These are phyloP conservation scores for Pachycephus smyrnensis DNA, from an alignment of 2,888 invertebrate species.

Conservation along the genomic window DNA sequence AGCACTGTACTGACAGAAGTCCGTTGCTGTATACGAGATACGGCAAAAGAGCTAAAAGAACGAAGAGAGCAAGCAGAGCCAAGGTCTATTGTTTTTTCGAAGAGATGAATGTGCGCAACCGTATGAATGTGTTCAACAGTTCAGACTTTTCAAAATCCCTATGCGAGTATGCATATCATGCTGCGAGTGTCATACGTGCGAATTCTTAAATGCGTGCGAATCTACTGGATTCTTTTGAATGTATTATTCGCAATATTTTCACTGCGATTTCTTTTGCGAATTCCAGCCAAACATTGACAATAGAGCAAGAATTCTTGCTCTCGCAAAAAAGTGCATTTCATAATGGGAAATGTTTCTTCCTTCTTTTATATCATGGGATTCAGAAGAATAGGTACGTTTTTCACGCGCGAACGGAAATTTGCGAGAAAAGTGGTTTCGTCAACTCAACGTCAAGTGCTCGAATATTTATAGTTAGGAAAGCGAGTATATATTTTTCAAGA, in stretches of 20 bases:
- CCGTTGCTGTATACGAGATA: constrained; percentile 4
- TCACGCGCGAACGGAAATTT: not conserved
- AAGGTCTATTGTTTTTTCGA: constrained; percentile 40
- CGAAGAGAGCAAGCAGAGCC: constrained; percentile 2
- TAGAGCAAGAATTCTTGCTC: not conserved
- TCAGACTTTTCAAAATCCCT: not conserved
- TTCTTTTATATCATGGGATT: not conserved
- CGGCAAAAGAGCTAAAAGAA: not conserved
- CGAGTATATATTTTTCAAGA: not conserved
- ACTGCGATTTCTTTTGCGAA: not conserved
- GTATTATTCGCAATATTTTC: not conserved
- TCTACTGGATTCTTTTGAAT: not conserved
- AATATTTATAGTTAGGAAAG: not conserved
- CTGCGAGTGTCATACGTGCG: not conserved
- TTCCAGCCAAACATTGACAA: not conserved
- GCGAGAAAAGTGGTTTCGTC: not conserved
- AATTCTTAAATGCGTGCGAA: not conserved
- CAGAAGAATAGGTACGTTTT: not conserved
- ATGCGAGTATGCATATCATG: not conserved
- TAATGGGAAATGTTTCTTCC: not conserved
- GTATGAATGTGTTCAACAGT: constrained; percentile 18
- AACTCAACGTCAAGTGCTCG: not conserved
- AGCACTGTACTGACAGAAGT: constrained; percentile 8
- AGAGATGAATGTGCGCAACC: constrained; percentile 40
- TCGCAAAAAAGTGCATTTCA: not conserved